Evolutionary conservation across 1,140 invertebrate genomes (phyloP).

Genomic region (Drosophila pseudoobscura): DNA sequence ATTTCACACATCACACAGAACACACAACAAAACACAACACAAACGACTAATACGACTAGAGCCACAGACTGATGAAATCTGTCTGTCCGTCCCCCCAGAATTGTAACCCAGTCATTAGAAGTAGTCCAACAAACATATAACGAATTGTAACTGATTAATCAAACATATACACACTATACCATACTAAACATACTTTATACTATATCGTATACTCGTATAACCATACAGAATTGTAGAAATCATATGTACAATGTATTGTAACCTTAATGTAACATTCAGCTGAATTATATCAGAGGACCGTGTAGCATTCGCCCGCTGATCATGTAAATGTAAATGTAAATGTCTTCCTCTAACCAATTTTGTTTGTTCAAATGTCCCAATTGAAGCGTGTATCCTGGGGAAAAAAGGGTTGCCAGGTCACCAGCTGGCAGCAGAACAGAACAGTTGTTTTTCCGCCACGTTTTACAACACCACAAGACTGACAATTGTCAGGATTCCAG

Average conservation of each 20-base stretch:
- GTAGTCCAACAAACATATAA: too few relatives aligned
- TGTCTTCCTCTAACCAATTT: constrained; percentile 44
- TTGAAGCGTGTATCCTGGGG: constrained; percentile 29
- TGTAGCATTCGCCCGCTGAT: constrained; percentile 24
- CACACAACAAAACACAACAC: too few relatives aligned
- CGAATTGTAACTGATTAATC: constrained; percentile 19
- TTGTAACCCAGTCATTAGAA: too few relatives aligned
- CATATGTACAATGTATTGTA: constrained; percentile 29
- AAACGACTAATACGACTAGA: constrained; percentile 1
- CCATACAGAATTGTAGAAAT: too few relatives aligned
- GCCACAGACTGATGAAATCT: too few relatives aligned
- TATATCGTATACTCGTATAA: too few relatives aligned
- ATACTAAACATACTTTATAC: not conserved
- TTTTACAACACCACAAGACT: constrained; percentile 38
- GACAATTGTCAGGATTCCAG: constrained; percentile 25
- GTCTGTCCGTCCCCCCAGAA: too few relatives aligned
- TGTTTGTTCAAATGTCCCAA: constrained; percentile 42
- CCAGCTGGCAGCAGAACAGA: constrained; percentile 40
- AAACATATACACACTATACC: constrained; percentile 11
- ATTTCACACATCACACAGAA: constrained; percentile 18
- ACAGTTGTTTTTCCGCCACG: constrained; percentile 46
- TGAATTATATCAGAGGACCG: not conserved
- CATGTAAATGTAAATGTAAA: constrained; percentile 34
- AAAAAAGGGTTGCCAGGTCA: constrained; percentile 27
- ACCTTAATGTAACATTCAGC: constrained; percentile 22